Base-by-base conservation (phyloP, 2,113 vertebrate species). In the Actenoides lindsayi region DNA sequence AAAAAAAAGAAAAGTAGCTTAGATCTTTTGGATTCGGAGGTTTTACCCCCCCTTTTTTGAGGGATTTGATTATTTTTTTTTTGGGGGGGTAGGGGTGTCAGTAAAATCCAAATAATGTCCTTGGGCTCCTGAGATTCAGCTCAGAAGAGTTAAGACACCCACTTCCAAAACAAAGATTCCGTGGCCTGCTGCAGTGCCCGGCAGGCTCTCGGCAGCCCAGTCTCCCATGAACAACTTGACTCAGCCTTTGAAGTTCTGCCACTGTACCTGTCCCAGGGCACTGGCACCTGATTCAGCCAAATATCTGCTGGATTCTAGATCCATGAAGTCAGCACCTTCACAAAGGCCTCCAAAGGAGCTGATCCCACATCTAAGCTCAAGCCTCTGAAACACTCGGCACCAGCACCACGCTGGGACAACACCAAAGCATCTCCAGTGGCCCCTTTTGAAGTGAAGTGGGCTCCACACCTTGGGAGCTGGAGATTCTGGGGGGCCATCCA, bases 101-200 rank as follows among this genome's bases (percentile, higher is more conserved):
- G 2, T 25, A 46, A 70, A 44, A 53, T 17, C 30, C 46, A n/a
- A n/a, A 35, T 1, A 15, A 9, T 25, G n/a, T 16, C 46, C 63
- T 21, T 33, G 37, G 17, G 11, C 18, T 39, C 46, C 60, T 37
- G 19, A n/a, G 30, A 48, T 13, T 63, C 81, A 75, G 4, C 14
- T 35, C 6, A 2, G 33, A 73, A 35, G 27, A 68, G 33, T 0
- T 3, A 10, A 50, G 41, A 46, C 41, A 20, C 5, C 37, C 18
- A 2, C 21, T 48, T 63, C 33, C 35, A 25, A 59, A 46, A 14
- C 37, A 67, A 33, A 37, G 30, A 14, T 9, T 7, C 21, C 2
- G 0, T 1, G 35, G 41, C 33, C 59, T 33, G 30, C 17, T 16
- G 25, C 6, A 3, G 42, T 16, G 17, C 51, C 24, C 3, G 0